Base-by-base conservation (phyloP, 2,113 vertebrate species). In the Leucopternis melanops region DNA sequence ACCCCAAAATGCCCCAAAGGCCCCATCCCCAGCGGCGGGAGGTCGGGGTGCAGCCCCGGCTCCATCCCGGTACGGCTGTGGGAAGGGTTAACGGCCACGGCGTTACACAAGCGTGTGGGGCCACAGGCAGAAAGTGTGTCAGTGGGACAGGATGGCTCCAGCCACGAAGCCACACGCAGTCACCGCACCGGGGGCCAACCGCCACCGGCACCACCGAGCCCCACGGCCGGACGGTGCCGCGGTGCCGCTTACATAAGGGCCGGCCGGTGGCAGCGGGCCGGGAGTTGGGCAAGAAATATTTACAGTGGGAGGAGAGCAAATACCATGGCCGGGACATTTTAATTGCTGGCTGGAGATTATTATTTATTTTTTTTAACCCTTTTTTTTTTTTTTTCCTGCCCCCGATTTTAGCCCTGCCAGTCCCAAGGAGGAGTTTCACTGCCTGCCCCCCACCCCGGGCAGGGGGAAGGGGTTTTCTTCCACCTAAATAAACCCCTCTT, bases 71-170 rank as follows among this genome's bases (percentile, higher is more conserved):
- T 7, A 40, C 0, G 15, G 29, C 62, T 0, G 16, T 3, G 78
- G 77, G n/a, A 61, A 88, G 95, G 90, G 92, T 92, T 94, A 91
- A 91, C 0, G 38, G 84, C 75, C 5, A 7, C 3, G 10, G 49
- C 9, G 65, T 97, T 96, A 96, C 83, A 93, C 96, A 96, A 97
- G 89, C 10, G 4, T 5, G 19, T 42, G 86, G 40, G 92, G 79
- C 90, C 83, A 10, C 20, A 22, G 91, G 94, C 96, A 36, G 58
- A 82, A 97, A 97, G 91, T 96, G 94, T 97, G 97, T 97, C 97
- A 97, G 94, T 97, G 87, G 97, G 94, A 89, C 97, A 94, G 91
- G 54, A 73, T 23, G 93, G 95, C 90, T 83, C n/a, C 66, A 2
- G 8, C 21, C 38, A 20, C 55, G 47, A 73, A 91, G 92, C 94